phyloP scores from a whole-genome alignment of 1,140 invertebrate genomes.

The Pseudomyrmex cubaensis region DNA sequence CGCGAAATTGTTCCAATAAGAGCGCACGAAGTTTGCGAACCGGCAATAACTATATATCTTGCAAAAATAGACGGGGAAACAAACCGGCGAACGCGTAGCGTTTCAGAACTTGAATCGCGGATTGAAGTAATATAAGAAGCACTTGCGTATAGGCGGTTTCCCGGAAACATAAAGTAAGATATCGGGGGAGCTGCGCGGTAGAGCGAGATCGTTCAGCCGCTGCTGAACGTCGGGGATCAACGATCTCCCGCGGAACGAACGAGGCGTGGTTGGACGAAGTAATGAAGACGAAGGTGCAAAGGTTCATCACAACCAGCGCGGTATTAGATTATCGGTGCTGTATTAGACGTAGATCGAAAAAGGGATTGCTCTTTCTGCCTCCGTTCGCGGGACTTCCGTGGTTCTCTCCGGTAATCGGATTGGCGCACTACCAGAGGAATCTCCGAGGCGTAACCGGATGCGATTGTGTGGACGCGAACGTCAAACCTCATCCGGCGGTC shows the following conservation, averaged over 20 bases:
- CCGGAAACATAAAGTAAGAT: slow-evolving; percentile 54
- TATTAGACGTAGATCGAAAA: slow-evolving; percentile 65
- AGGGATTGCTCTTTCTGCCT: slow-evolving; percentile 57
- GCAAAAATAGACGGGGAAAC: slow-evolving; percentile 14
- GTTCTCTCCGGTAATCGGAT: slow-evolving; percentile 46
- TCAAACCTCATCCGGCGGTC: slow-evolving; percentile 30
- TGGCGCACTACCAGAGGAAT: slow-evolving; percentile 31
- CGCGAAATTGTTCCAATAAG: neutral
- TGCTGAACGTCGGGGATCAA: slow-evolving; percentile 61
- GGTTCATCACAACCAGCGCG: slow-evolving; percentile 55
- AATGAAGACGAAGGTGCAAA: slow-evolving; percentile 75
- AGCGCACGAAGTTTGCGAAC: neutral
- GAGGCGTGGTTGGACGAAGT: slow-evolving; percentile 66
- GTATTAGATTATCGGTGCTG: slow-evolving; percentile 68
- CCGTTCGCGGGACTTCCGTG: slow-evolving; percentile 23
- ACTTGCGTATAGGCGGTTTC: slow-evolving; percentile 1
- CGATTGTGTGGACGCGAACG: slow-evolving; percentile 18
- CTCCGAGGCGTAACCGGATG: slow-evolving; percentile 40
- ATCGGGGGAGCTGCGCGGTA: slow-evolving; percentile 41
- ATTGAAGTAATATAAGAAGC: neutral
- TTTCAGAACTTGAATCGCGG: slow-evolving; percentile 38
- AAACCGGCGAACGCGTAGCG: neutral
- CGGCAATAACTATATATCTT: slow-evolving; percentile 23
- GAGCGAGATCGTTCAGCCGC: slow-evolving; percentile 36
- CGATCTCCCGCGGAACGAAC: slow-evolving; percentile 58